phyloP scores from a whole-genome alignment of 2,797 vertebrate genomes.

The Lepidocolaptes lacrymiger region DNA sequence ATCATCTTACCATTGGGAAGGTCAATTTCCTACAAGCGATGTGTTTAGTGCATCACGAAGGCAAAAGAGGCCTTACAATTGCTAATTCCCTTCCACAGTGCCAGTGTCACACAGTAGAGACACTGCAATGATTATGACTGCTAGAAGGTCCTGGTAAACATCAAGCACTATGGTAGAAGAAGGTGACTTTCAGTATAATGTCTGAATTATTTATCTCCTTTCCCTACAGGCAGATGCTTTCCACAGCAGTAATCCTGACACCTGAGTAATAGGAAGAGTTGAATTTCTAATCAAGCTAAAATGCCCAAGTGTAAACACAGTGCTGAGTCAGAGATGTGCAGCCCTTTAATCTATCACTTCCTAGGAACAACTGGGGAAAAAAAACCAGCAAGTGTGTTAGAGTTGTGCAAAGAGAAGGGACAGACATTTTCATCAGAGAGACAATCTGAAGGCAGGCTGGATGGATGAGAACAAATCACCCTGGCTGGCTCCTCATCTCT shows the following conservation, averaged over 20 bases:
- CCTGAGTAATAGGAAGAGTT: not conserved
- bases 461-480: not conserved
- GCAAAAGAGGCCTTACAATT: not conserved
- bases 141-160: not conserved
- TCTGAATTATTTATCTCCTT: conserved; percentile 18
- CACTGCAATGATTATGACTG: not conserved
- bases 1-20: not conserved
- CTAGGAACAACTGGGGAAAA: not conserved
- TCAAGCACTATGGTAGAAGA: not conserved
- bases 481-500: not conserved
- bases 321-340: not conserved
- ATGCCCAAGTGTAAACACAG: not conserved
- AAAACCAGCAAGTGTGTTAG: not conserved
- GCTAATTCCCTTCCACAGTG: not conserved
- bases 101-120: not conserved
- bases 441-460: not conserved
- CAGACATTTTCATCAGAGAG: not conserved
- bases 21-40: not conserved
- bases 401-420: not conserved
- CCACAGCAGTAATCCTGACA: not conserved
- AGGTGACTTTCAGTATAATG: not conserved
- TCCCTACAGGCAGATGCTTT: not conserved
- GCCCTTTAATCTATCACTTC: not conserved
- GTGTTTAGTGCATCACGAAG: not conserved
- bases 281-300: conserved; percentile 22